Conservation (phyloP, 2,797 vertebrate species). For the Vireo griseus region DNA sequence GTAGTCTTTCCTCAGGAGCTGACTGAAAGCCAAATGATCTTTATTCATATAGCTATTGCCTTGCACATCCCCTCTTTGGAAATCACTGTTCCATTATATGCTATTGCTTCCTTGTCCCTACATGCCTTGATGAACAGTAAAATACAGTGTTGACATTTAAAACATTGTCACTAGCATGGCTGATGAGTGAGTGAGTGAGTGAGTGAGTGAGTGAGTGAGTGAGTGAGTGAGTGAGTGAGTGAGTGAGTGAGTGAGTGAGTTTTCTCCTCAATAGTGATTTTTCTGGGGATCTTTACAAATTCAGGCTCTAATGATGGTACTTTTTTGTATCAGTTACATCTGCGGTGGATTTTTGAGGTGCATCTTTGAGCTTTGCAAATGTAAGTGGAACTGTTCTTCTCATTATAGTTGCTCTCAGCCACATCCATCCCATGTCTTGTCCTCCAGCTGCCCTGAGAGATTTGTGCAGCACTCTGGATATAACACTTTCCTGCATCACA, state of each 20-base stretch:
- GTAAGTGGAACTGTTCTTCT: background rate
- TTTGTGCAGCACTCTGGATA: background rate
- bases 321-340: background rate
- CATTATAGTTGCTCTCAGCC: background rate
- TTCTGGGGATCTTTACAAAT: background rate
- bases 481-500: background rate
- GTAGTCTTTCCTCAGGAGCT: background rate
- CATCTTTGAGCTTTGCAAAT: background rate
- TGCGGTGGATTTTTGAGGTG: fast-evolving
- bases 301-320: background rate
- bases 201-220: background rate
- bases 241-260: background rate
- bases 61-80: background rate
- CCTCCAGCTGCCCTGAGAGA: background rate
- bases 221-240: background rate
- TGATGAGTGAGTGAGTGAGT: background rate
- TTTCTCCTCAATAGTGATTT: background rate
- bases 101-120: background rate
- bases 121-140: background rate
- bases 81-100: slow-evolving; percentile 4
- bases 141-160: slow-evolving; percentile 2
- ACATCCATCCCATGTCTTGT: background rate
- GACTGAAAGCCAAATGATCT: slow-evolving; percentile 1
- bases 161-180: background rate
- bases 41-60: slow-evolving; percentile 4